These are phyloP conservation scores for Dromas ardeola DNA, from an alignment of 2,113 vertebrate species.

Conservation along the genomic window DNA sequence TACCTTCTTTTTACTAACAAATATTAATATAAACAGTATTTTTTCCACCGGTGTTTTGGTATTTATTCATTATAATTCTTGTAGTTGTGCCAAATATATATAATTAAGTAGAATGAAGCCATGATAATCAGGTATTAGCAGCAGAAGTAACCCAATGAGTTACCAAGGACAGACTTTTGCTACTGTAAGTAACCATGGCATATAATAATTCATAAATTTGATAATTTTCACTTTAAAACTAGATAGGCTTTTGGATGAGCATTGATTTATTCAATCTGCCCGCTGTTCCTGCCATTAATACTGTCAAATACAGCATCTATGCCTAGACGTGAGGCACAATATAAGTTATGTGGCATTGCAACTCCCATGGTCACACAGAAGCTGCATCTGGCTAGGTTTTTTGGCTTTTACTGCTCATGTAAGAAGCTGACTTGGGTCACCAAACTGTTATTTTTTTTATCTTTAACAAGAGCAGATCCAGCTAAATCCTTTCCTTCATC, in stretches of 20 bases:
- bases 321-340: not conserved
- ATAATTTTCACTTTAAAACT: not conserved
- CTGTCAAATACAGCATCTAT: not conserved
- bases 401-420: not conserved
- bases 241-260: not conserved
- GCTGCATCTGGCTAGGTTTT: not conserved
- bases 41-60: not conserved
- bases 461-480: not conserved
- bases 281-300: not conserved
- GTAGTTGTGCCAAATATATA: not conserved
- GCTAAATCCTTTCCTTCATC: not conserved
- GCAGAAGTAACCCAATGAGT: not conserved
- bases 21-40: not conserved
- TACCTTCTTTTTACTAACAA: not conserved
- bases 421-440: not conserved
- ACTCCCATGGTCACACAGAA: not conserved
- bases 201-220: not conserved
- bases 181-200: not conserved
- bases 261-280: not conserved
- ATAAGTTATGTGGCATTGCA: not conserved
- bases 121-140: not conserved
- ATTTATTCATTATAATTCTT: not conserved
- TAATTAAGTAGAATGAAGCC: not conserved
- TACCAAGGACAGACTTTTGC: not conserved
- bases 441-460: not conserved